Evolutionary conservation across 2,797 vertebrate genomes (phyloP), one percentile per base, ranked within the genome.

Genomic region (Enteromius argenteus): DNA sequence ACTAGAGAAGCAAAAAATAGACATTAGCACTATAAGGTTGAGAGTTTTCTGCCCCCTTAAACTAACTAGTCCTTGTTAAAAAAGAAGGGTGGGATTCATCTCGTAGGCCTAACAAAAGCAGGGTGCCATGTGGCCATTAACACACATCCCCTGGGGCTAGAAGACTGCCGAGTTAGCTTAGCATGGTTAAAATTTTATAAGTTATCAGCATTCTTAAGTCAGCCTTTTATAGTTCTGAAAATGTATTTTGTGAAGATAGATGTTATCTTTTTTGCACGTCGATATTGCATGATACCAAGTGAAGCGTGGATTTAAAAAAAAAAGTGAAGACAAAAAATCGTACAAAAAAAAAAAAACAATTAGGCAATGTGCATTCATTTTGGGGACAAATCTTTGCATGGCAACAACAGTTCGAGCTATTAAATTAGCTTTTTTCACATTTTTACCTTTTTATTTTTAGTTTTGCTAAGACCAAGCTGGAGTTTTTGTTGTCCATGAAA

Each of bases 261-360:
- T 96, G 95, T 96, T 95, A 94, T 95, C 94, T 95, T 95, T 95
- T 96, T 96, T 96, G 95, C 95, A 95, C 94, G 95, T 95, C 91
- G 92, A 94, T 96, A 95, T 95, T 96, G 95, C 95, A 96, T 96
- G 95, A 95, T 93, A 94, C 94, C 91, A 92, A 95, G 94, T 95
- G 93, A 95, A 92, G 92, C 90, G 92, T 95, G 93, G 92, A 94
- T 85, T 87, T 23, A 86, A 92, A 94, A 92, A 91, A 88, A 60
- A 85, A 87, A 89, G 79, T 73, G n/a, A 90, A 90, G 80, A 90
- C 83, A 89, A 66, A 89, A 91, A 90, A 90, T 35, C 67, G 13
- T 83, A 85, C 86, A 86, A 83, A 79, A 89, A 83, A 85, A 87
- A 90, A 89, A 88, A 89, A 89, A 87, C 84, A 87, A 88, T 88